Evolutionary conservation across 2,888 invertebrate genomes (phyloP), one percentile per base, ranked within the genome.

Genomic region (Drosophila tanythrix): DNA sequence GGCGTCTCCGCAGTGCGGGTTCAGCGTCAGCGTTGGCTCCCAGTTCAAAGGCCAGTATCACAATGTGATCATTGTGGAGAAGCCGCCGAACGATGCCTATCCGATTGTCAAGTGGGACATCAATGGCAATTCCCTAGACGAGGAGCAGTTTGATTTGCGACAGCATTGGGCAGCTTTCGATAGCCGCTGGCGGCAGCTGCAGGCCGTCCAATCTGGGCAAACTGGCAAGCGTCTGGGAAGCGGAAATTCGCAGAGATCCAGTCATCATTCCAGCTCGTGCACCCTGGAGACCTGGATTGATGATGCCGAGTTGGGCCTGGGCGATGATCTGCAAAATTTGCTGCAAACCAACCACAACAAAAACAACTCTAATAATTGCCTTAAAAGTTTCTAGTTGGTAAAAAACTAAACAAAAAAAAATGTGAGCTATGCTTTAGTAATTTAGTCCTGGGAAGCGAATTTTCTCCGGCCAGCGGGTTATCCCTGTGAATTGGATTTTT

Each of bases 201-300:
- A 70, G 36, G 29, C 75, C 27, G 31, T 79, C 33, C 76, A 79
- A 46, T 21, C 29, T 46, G 29, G 43, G 38, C 1, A 46, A 46
- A 40, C 11, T 11, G 83, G 86, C 56, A 89, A 81, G 36, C 74
- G 80, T 27, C 43, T 84, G 38, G 74, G 76, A 43, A 85, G 83
- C 58, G 71, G 77, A 8, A 82, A 88, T 15, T 92, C 90, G 1
- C 88, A 89, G 35, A 85, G 88, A 70, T 91, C 92, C 31, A 93
- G 93, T 59, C 89, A 91, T 53, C 91, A 89, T 70, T 93, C 93
- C 35, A 93, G 93, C 77, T 91, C 93, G 43, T 93, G 92, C 53
- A 93, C 93, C 4, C 68, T 93, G 35, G 93, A 93, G 69, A 93
- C 93, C 2, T 93, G 93, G 93, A 71, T 93, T 63, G 93, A 93